These are phyloP conservation scores for Eristalis pertinax DNA, from an alignment of 2,888 invertebrate species.

Conservation along the genomic window DNA sequence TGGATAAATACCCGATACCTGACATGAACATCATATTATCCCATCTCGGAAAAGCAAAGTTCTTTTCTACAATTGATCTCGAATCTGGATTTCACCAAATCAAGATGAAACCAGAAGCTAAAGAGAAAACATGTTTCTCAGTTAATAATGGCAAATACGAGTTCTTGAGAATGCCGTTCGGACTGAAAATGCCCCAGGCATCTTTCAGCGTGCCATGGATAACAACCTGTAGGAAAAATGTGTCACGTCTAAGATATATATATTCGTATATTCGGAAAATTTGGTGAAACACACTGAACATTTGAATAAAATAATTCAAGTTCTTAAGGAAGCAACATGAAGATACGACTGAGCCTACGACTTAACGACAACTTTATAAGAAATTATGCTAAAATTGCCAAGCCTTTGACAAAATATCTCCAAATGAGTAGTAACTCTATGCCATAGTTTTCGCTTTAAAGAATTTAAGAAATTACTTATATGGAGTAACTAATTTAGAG, in stretches of 20 bases:
- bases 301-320: conserved; percentile 13
- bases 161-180: no score
- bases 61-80: not conserved
- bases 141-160: not conserved
- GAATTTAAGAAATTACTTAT: not conserved
- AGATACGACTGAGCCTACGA: conserved; percentile 24
- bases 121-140: not conserved
- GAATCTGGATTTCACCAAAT: not conserved
- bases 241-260: no score
- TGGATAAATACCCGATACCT: conserved; percentile 14
- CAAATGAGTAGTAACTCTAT: conserved; percentile 77
- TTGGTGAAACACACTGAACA: not conserved
- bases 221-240: no score
- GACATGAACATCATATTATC: conserved; percentile 30
- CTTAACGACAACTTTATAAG: conserved; percentile 6
- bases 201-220: no score
- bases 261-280: not conserved
- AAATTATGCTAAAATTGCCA: no score
- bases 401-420: no score
- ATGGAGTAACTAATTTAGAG: not conserved
- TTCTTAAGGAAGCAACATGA: conserved; percentile 23
- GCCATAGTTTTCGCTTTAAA: conserved; percentile 78
- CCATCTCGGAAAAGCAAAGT: not conserved
- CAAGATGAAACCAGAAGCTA: not conserved
- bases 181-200: no score